Conservation (phyloP, 2,113 vertebrate species). For the Rhea pennata region DNA sequence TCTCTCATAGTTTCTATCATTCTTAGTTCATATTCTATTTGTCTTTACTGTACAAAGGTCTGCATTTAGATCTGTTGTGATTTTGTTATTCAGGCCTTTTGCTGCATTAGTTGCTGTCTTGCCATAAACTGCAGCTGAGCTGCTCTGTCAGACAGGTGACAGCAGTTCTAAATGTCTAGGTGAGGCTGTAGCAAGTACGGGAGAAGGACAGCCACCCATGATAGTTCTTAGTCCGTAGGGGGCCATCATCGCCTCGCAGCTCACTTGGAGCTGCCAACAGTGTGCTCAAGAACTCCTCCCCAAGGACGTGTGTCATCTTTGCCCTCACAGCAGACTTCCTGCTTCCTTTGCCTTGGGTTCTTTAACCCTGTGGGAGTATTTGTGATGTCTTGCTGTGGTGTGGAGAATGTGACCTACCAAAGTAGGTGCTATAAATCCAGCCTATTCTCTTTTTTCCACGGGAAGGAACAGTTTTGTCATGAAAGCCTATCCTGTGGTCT, state of each 20-base stretch:
- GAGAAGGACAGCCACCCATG: background rate
- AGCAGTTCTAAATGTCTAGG: background rate
- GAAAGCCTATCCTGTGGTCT: fast-evolving
- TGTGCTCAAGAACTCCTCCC: fast-evolving
- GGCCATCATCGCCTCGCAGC: fast-evolving
- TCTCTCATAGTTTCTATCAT: too few relatives aligned
- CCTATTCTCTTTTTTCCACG: too few relatives aligned
- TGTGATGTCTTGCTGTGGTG: fast-evolving
- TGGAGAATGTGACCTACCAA: too few relatives aligned
- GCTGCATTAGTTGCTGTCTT: background rate
- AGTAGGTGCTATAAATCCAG: fast-evolving
- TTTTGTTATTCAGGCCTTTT: background rate
- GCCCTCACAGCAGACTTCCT: too few relatives aligned
- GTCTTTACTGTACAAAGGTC: background rate
- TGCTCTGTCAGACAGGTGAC: fast-evolving
- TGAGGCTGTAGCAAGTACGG: background rate
- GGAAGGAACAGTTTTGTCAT: background rate
- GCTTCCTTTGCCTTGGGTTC: background rate
- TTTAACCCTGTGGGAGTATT: too few relatives aligned
- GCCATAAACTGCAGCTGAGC: fast-evolving
- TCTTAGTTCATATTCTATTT: too few relatives aligned
- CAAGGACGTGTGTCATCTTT: background rate
- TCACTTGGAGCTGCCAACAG: background rate
- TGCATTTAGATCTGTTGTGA: fast-evolving
- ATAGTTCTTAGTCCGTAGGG: background rate